Percentiles rank a stretch among this genome's conserved stretches.
phyloP scores from a whole-genome alignment of 2,113 vertebrate species.

The Dromaius novaehollandiae region DNA sequence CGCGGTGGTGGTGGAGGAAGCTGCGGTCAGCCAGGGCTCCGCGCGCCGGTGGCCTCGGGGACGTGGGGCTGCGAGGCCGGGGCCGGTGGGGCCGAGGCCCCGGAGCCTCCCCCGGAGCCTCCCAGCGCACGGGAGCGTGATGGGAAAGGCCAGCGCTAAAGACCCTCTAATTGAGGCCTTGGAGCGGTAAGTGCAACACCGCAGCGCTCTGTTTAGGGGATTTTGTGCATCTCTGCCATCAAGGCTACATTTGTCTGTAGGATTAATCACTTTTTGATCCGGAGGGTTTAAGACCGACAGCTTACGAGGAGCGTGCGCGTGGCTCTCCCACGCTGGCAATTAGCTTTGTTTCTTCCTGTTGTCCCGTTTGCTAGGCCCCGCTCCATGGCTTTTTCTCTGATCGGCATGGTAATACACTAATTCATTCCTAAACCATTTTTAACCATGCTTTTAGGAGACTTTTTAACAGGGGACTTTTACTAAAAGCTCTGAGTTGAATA shows the following conservation, averaged over 20 bases:
- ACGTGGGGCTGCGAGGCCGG: too few species aligned
- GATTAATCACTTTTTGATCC: constrained; percentile 74
- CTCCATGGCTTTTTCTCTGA: background rate
- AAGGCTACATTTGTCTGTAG: constrained; percentile 67
- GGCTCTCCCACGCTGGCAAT: constrained; percentile 52
- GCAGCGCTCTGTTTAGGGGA: constrained; percentile 29
- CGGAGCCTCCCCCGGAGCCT: background rate
- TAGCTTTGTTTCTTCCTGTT: constrained; percentile 50
- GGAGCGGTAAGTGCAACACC: constrained; percentile 39
- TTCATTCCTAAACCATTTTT: constrained; percentile 5
- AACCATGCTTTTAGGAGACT: background rate
- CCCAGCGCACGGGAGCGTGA: background rate
- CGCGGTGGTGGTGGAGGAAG: too few species aligned
- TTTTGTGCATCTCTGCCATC: constrained; percentile 62
- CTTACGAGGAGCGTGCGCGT: constrained; percentile 49
- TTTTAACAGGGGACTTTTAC: background rate
- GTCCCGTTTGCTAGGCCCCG: constrained; percentile 26
- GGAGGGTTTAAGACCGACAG: constrained; percentile 68
- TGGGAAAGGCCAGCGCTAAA: constrained; percentile 49
- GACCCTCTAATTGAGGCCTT: constrained; percentile 60
- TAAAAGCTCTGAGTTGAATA: background rate
- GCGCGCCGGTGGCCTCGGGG: too few species aligned
- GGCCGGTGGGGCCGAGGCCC: background rate
- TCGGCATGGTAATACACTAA: background rate
- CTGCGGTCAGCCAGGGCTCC: too few species aligned